Evolutionary conservation across 1,140 invertebrate genomes (phyloP).

Genomic region (Sycobia sp.): DNA sequence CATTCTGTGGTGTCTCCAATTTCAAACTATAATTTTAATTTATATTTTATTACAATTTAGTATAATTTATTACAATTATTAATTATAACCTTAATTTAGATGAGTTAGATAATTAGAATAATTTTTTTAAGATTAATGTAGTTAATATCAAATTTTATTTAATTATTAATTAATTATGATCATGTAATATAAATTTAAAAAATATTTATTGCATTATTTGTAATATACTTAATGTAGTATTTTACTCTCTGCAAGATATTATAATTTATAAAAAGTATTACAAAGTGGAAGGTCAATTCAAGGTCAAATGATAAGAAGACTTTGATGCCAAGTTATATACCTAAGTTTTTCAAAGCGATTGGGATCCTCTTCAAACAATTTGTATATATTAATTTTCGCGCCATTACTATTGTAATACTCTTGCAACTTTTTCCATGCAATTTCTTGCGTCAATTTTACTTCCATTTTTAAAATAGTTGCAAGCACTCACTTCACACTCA

Average conservation of each 20-base stretch:
- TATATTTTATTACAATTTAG: not conserved
- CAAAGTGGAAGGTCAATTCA: slow-evolving; percentile 44
- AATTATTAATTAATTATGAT: not conserved
- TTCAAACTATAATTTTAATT: slow-evolving; percentile 53
- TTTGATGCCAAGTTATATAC: slow-evolving; percentile 61
- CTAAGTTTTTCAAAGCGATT: slow-evolving; percentile 82
- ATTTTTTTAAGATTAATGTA: too few relatives aligned
- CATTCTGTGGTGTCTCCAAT: slow-evolving; percentile 79
- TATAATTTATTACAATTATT: not conserved
- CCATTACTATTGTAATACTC: slow-evolving; percentile 72
- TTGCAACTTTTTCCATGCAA: slow-evolving; percentile 74
- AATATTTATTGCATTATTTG: not conserved
- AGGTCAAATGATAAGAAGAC: slow-evolving; percentile 44
- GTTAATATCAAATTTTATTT: too few relatives aligned
- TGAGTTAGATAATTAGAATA: too few relatives aligned
- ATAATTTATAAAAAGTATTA: not conserved
- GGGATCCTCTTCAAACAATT: slow-evolving; percentile 77
- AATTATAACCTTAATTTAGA: not conserved
- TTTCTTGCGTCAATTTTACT: slow-evolving; percentile 67
- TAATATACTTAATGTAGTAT: not conserved
- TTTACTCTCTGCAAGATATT: not conserved
- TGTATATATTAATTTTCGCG: slow-evolving; percentile 74
- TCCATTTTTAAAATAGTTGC: slow-evolving; percentile 54
- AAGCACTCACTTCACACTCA: too few relatives aligned
- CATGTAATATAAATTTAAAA: not conserved